A percentile compares a stretch with the other conserved stretches of the same genome.
Conservation (phyloP, 1,140 invertebrate species). For the Akabosia matsudoensis region DNA sequence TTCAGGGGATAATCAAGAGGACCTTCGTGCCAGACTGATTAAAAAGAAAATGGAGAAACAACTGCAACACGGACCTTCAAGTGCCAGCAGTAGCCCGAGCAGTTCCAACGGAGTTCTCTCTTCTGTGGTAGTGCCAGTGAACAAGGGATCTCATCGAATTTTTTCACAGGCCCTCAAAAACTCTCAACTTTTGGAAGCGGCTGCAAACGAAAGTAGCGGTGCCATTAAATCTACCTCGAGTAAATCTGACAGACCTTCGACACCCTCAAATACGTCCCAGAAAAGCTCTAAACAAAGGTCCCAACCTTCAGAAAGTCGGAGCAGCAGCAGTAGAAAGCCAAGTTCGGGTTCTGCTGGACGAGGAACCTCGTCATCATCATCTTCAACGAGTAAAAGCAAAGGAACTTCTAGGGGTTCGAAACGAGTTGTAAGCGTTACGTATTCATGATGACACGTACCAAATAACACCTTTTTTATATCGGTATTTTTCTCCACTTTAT, state of each 20-base stretch:
- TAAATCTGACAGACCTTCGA: not conserved
- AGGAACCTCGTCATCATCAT: not conserved
- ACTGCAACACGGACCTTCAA: not conserved
- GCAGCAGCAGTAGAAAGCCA: not conserved
- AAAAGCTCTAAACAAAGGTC: not conserved
- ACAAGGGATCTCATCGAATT: constrained; percentile 1
- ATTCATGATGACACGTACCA: constrained; percentile 11
- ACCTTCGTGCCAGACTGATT: constrained; percentile 6
- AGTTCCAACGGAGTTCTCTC: not conserved
- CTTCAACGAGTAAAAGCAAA: not conserved
- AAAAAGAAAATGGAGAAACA: constrained; percentile 10
- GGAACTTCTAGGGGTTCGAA: not conserved
- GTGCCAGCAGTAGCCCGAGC: not conserved
- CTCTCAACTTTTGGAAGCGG: not conserved
- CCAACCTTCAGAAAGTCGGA: not conserved
- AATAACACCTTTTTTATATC: not conserved
- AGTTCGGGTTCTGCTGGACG: not conserved
- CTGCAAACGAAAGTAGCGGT: not conserved
- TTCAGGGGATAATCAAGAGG: not conserved
- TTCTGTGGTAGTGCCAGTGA: not conserved
- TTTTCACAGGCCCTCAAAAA: constrained; percentile 16
- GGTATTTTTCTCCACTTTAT: not conserved
- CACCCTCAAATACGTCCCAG: not conserved
- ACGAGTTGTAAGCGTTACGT: constrained; percentile 1
- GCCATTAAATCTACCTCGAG: not conserved